Evolutionary conservation across 2,888 invertebrate genomes (phyloP).

Genomic region (Erebia aethiops): DNA sequence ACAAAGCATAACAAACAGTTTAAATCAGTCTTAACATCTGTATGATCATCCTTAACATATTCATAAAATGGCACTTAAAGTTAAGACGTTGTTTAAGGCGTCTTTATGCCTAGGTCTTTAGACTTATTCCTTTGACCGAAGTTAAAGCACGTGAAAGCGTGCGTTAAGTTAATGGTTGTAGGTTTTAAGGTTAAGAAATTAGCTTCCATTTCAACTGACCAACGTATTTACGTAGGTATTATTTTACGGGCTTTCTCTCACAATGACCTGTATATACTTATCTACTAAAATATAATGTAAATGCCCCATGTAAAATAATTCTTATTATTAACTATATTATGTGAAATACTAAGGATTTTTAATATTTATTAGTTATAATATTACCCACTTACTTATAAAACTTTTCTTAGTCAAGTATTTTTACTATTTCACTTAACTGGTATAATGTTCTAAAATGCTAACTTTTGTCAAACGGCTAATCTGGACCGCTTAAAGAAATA

Average conservation of each 20-base stretch:
- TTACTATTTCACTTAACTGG: too few relatives aligned
- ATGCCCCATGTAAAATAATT: too few relatives aligned
- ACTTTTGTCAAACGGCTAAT: too few relatives aligned
- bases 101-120: slow-evolving; percentile 19
- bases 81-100: neutral
- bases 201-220: slow-evolving; percentile 17
- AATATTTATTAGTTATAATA: too few relatives aligned
- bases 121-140: slow-evolving; percentile 17
- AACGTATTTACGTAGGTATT: neutral
- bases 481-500: too few relatives aligned
- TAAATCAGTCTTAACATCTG: neutral
- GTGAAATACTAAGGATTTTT: too few relatives aligned
- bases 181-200: slow-evolving; percentile 24
- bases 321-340: too few relatives aligned
- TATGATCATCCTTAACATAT: slow-evolving; percentile 7
- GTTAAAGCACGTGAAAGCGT: slow-evolving; percentile 6
- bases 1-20: neutral
- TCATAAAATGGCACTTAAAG: slow-evolving; percentile 13
- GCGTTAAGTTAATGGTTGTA: slow-evolving; percentile 19
- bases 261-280: neutral
- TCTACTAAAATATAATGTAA: too few relatives aligned
- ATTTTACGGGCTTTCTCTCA: neutral
- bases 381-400: too few relatives aligned
- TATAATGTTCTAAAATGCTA: too few relatives aligned
- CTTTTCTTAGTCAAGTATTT: too few relatives aligned